Evolutionary conservation across 1,140 invertebrate genomes (phyloP), one percentile per base, ranked within the genome.

Genomic region (Marisa cornuarietis): DNA sequence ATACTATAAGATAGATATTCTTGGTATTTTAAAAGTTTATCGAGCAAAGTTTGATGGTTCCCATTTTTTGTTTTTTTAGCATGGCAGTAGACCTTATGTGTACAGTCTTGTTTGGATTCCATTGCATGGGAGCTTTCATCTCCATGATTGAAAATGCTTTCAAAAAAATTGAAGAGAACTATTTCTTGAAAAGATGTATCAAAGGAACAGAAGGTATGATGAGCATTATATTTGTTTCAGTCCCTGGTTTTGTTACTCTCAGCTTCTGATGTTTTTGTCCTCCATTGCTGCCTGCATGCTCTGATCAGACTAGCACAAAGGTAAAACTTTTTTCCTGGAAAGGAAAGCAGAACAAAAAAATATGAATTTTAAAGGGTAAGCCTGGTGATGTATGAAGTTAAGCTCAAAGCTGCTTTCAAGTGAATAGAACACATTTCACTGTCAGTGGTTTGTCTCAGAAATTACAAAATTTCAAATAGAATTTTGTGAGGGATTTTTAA

Each of bases 291-390:
- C 31, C 79, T 90, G 8, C 83, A 88, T 81, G 85, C 87, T 26
- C 85, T 90, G 7, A 86, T 86, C 24, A 83, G 85, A 76, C 83
- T 90, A 52, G 85, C 87, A 71, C 87, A 90, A 73, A 89, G 88
- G 88, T 90, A 80, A 84, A 77, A 18, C 42, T 71, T 20, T 22
- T 77, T 54, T 13, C 63, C 16, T 68, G 11, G 22, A 51, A 49
- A 73, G 49, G 5, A 22, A 69, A 26, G 24, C n/a, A 69, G 6
- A 42, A 42, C 31, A 42, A 42, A 42, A 14, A 14, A 58, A 58
- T 3, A 8, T 58, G 16, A 58, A 58, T 1, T 42, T 42, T 58
- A 6, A 58, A 58, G 54, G 54, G 11, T 58, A 58, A 14, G 8
- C 52, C 54, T 18, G 14, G 52, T 54, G 52, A 54, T 14, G n/a